Percentiles rank a stretch among this genome's conserved stretches.
Conservation (phyloP, 92 coral and sea anemone genomes). For the Muricea muricata region DNA sequence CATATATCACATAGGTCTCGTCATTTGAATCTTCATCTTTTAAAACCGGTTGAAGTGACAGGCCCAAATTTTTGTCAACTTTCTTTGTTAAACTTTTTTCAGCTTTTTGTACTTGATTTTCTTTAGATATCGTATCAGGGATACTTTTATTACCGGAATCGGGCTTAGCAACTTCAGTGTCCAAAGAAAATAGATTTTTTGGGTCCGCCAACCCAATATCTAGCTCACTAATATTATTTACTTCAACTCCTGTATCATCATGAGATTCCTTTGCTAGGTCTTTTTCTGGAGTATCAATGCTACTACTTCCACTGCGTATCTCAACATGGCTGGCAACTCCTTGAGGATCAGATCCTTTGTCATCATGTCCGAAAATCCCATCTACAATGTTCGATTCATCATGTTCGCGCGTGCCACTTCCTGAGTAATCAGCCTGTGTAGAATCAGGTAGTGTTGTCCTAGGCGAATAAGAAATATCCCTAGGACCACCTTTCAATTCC, state of each 20-base stretch:
- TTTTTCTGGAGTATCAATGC: not conserved
- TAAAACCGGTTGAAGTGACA: not conserved
- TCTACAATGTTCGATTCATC: not conserved
- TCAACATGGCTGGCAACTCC: not conserved
- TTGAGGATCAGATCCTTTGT: not conserved
- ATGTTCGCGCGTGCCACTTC: not conserved
- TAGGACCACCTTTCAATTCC: not conserved
- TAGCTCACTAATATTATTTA: not conserved
- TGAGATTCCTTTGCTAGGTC: not conserved
- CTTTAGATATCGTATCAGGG: not conserved
- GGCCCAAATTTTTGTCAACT: not conserved
- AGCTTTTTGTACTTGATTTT: not conserved
- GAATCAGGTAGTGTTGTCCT: not conserved
- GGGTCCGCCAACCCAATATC: not conserved
- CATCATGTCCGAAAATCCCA: not conserved
- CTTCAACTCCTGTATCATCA: not conserved
- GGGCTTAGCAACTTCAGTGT: not conserved
- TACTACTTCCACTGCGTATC: not conserved
- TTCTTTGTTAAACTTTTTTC: not conserved
- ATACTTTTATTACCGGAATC: not conserved
- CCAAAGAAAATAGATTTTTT: not conserved
- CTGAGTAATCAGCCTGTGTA: not conserved
- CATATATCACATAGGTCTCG: slow-evolving; percentile 3
- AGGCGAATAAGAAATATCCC: no score
- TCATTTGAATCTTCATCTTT: not conserved